Evolutionary conservation across 2,113 vertebrate species (phyloP), one percentile per base, ranked within the genome.

Genomic region (Pseudorhombus dupliciocellatus): DNA sequence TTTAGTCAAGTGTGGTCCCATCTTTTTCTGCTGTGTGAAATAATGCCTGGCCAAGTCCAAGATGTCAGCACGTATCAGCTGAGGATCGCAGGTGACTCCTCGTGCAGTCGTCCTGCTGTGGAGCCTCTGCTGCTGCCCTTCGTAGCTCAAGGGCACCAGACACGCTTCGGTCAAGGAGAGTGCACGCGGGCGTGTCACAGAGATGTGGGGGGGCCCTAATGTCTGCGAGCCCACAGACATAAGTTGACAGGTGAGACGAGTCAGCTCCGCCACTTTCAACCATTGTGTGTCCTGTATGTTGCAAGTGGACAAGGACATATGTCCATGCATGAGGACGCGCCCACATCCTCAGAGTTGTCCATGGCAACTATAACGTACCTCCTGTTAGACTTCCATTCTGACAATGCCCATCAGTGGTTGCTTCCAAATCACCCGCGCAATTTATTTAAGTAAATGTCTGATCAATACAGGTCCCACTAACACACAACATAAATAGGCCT

Each of bases 361-460:
- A 55, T 69, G 22, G 26, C 55, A 6, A 12, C 11, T 55, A 5
- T 37, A n/a, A 50, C 24, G 67, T 64, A 31, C 71, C n/a, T 12
- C 54, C 28, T 42, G 34, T 54, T n/a, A 40, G 62, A 51, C 28
- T 60, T 65, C 21, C 54, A 54, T 54, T 73, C 62, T 75, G 66
- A 79, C 70, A 54, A 60, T 57, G 71, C 24, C 70, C 80, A 73
- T 79, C 79, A 86, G 75, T 24, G 62, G 70, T 66, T 65, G 72
- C 75, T 73, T 90, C 71, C 80, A 76, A 88, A 88, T 84, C 71
- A 80, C 80, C 22, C 51, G 75, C 60, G 85, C 88, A 85, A 88
- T 92, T 89, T 84, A 90, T 91, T 88, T 86, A 88, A 86, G 83
- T 86, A 90, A 91, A 90, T 60, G 80, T 86, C 75, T 74, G 82